These are phyloP conservation scores for Marmota monax DNA, from an alignment of 2,113 vertebrate species.

Conservation along the genomic window DNA sequence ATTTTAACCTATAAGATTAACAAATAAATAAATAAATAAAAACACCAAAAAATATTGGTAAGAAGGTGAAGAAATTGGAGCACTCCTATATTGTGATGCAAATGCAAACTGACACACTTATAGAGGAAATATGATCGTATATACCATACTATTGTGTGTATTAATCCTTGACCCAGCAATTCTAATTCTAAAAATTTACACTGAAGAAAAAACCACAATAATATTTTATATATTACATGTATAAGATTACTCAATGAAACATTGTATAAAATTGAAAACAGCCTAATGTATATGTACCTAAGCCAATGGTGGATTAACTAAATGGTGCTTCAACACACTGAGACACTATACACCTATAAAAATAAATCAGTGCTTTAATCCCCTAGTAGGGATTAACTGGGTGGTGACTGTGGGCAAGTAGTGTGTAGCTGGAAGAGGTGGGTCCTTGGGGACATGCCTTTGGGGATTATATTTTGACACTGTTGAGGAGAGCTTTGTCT, in stretches of 20 bases:
- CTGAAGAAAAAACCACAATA: not conserved
- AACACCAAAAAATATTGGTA: not conserved
- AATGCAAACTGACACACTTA: not conserved
- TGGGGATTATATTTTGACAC: too few species aligned
- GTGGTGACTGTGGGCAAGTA: too few species aligned
- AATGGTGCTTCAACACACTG: not conserved
- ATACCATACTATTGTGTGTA: too few species aligned
- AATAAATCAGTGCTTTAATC: too few species aligned
- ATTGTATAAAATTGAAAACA: not conserved
- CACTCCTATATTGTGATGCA: not conserved
- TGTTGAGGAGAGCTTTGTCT: too few species aligned
- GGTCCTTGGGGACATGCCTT: too few species aligned
- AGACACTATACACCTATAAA: not conserved
- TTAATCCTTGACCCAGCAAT: not conserved
- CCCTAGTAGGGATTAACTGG: too few species aligned
- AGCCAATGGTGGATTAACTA: not conserved
- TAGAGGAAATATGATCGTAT: not conserved
- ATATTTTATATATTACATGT: not conserved
- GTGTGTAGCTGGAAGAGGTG: too few species aligned
- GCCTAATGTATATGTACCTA: too few species aligned
- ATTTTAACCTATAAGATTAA: not conserved
- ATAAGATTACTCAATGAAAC: not conserved
- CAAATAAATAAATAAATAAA: not conserved
- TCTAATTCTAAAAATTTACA: not conserved
- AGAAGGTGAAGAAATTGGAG: not conserved